Evolutionary conservation across 30 jellyfish, hydroid and myxozoan genomes (phyloP).

Genomic region (Morbakka virulenta): DNA sequence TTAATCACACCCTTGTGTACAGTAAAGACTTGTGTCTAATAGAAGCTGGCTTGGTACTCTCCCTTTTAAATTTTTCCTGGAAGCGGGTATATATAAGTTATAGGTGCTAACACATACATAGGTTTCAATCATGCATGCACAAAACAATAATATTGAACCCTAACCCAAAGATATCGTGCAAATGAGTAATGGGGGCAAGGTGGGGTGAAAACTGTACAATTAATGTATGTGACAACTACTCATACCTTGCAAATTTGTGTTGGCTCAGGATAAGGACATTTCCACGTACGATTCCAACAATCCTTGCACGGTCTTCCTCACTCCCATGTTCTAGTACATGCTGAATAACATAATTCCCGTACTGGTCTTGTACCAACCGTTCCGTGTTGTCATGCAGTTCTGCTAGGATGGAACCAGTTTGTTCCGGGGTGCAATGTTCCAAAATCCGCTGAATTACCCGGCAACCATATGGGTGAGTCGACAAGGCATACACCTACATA

Average conservation of each 20-base stretch:
- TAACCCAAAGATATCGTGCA: too few relatives aligned
- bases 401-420: constrained; percentile 76
- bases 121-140: too few relatives aligned
- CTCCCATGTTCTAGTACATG: constrained; percentile 99
- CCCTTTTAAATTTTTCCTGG: too few relatives aligned
- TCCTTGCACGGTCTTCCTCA: constrained; percentile 77
- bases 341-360: constrained; percentile 98
- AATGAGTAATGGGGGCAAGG: too few relatives aligned
- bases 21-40: too few relatives aligned
- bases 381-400: constrained; percentile 96
- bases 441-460: constrained; percentile 99
- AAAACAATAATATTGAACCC: too few relatives aligned
- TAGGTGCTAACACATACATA: too few relatives aligned
- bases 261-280: constrained; percentile 91
- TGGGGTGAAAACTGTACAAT: neutral
- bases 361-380: constrained; percentile 96
- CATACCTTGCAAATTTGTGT: constrained; percentile 99
- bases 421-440: constrained; percentile 97
- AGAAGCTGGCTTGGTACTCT: too few relatives aligned
- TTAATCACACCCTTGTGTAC: too few relatives aligned
- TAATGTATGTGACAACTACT: neutral
- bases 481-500: constrained; percentile 85
- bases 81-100: too few relatives aligned
- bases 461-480: constrained; percentile 99
- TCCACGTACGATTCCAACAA: constrained; percentile 84